Evolutionary conservation across 2,888 invertebrate genomes (phyloP).

Genomic region (Eilema caniola): DNA sequence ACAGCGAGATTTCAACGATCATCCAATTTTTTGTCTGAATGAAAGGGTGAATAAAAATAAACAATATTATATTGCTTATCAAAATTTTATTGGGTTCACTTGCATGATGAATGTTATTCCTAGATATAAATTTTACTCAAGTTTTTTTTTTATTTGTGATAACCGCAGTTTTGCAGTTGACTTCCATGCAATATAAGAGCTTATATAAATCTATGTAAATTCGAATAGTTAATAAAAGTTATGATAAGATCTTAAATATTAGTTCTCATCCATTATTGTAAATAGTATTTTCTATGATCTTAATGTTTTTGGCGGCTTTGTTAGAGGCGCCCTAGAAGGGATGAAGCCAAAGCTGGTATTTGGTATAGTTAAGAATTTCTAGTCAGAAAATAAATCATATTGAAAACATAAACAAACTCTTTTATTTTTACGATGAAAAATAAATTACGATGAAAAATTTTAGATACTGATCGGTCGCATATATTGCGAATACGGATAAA

Average conservation of each 20-base stretch:
- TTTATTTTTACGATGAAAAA: background rate
- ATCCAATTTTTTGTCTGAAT: too few relatives aligned
- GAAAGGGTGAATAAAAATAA: too few relatives aligned
- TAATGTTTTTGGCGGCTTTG: constrained; percentile 59
- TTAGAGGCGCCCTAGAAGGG: constrained; percentile 52
- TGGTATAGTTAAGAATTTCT: constrained; percentile 69
- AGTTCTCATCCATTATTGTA: constrained; percentile 55
- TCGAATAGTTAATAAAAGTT: constrained; percentile 31
- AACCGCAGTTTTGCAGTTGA: constrained; percentile 5
- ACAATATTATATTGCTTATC: too few relatives aligned
- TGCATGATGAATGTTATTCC: too few relatives aligned
- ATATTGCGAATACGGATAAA: too few relatives aligned
- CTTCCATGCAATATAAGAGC: constrained; percentile 44
- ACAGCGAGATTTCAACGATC: too few relatives aligned
- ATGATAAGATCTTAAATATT: constrained; percentile 37
- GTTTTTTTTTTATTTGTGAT: background rate
- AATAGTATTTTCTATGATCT: constrained; percentile 64
- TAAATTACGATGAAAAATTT: too few relatives aligned
- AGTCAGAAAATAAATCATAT: constrained; percentile 74
- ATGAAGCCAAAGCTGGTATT: constrained; percentile 62
- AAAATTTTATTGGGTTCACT: too few relatives aligned
- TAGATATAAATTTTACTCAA: too few relatives aligned
- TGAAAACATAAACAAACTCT: constrained; percentile 39
- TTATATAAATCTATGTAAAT: constrained; percentile 46
- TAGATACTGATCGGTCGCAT: too few relatives aligned